Conservation (phyloP, 1,140 invertebrate genomes). For the Drosophila kepulauana region DNA sequence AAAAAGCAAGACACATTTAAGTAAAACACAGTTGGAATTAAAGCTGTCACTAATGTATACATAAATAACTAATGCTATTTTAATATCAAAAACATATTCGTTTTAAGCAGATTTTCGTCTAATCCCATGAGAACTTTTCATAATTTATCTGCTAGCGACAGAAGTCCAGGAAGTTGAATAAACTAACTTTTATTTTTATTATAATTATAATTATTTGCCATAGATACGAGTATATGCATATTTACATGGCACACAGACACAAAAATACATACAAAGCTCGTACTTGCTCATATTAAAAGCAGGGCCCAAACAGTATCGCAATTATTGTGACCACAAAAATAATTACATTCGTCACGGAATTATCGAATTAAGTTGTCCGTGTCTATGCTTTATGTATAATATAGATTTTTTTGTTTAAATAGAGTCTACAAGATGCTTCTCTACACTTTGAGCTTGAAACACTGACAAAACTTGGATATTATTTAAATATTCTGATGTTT, state of each 20-base stretch:
- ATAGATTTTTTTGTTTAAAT: constrained; percentile 15
- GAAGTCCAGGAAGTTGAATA: constrained; percentile 8
- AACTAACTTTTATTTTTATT: constrained; percentile 47
- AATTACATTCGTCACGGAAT: constrained; percentile 78
- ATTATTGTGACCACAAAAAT: constrained; percentile 57
- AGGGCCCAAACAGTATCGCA: constrained; percentile 21
- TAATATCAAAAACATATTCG: neutral
- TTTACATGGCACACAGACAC: neutral
- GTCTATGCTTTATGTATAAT: constrained; percentile 25
- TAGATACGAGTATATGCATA: constrained; percentile 22
- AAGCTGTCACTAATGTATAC: neutral
- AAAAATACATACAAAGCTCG: constrained; percentile 1
- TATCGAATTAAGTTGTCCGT: constrained; percentile 64
- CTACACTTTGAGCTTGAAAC: neutral
- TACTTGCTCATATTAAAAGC: constrained; percentile 4
- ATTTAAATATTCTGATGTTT: constrained; percentile 36
- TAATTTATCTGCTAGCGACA: constrained; percentile 1
- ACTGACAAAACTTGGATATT: constrained; percentile 14
- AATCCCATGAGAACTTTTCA: constrained; percentile 5
- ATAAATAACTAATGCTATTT: neutral
- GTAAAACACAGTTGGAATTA: neutral
- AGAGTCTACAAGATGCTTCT: neutral
- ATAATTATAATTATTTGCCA: constrained; percentile 44
- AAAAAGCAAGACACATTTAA: neutral
- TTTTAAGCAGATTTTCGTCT: neutral